Conservation (phyloP, 2,888 invertebrate genomes). For the Melolontha melolontha region DNA sequence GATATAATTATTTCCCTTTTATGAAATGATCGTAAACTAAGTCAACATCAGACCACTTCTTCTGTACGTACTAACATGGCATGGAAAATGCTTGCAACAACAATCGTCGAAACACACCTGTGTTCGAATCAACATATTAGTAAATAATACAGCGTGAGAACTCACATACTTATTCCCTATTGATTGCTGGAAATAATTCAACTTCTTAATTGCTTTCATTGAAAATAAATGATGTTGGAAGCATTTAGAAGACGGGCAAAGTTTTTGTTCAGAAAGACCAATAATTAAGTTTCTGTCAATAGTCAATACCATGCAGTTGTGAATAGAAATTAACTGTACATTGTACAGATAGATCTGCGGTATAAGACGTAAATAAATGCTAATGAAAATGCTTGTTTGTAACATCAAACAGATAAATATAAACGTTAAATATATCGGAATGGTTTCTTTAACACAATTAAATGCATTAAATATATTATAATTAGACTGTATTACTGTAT, state of each 20-base stretch:
- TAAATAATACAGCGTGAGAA: constrained; percentile 48
- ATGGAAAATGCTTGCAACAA: constrained; percentile 38
- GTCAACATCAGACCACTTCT: constrained; percentile 48
- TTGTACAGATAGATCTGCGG: too few relatives aligned
- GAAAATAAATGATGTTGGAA: constrained; percentile 33
- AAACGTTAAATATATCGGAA: too few relatives aligned
- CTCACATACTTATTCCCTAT: constrained; percentile 41
- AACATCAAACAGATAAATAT: too few relatives aligned
- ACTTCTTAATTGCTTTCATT: constrained; percentile 31
- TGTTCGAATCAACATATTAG: constrained; percentile 46
- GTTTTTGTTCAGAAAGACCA: not conserved
- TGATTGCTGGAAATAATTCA: constrained; percentile 43
- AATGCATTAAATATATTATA: too few relatives aligned
- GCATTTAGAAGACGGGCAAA: not conserved
- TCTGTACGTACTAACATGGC: constrained; percentile 42
- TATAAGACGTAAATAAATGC: too few relatives aligned
- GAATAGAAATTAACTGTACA: too few relatives aligned
- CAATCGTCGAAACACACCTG: constrained; percentile 46
- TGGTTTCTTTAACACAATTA: too few relatives aligned
- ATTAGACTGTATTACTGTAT: too few relatives aligned
- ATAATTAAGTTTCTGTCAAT: constrained; percentile 12
- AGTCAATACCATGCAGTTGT: too few relatives aligned
- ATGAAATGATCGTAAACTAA: constrained; percentile 47
- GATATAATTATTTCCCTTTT: constrained; percentile 49
- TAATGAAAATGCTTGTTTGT: too few relatives aligned